Evolutionary conservation across 2,113 vertebrate genomes (phyloP).

Genomic region (Psilopogon haemacephalus): DNA sequence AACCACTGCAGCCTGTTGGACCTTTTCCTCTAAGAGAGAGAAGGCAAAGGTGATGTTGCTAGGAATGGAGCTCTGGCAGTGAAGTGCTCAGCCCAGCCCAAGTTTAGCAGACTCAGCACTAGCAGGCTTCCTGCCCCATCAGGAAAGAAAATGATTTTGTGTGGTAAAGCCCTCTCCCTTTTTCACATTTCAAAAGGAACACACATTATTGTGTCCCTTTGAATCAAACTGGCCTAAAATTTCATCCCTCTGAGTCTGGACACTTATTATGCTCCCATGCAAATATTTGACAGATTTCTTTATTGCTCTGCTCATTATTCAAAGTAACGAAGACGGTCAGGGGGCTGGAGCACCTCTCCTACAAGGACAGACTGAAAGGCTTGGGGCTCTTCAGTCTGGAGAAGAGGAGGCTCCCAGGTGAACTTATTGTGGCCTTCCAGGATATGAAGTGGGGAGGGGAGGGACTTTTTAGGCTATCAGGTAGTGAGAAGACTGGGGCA

Average conservation of each 20-base stretch:
- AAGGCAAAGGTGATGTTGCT: not conserved
- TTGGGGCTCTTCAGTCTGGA: too few species aligned
- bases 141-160: not conserved
- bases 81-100: not conserved
- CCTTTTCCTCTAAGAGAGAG: not conserved
- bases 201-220: not conserved
- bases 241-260: not conserved
- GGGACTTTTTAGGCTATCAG: too few species aligned
- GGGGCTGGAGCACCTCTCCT: too few species aligned
- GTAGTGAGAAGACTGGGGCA: too few species aligned
- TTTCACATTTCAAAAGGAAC: not conserved
- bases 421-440: too few species aligned
- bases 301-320: not conserved
- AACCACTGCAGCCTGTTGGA: not conserved
- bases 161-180: not conserved
- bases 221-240: not conserved
- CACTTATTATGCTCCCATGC: not conserved
- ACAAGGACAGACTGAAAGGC: too few species aligned
- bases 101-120: not conserved
- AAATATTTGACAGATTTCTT: not conserved
- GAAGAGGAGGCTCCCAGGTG: too few species aligned
- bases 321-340: not conserved
- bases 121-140: not conserved
- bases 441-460: too few species aligned
- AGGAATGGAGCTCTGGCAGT: not conserved